Evolutionary conservation across 2,888 invertebrate genomes (phyloP), one percentile per base, ranked within the genome.

Genomic region (Ectemnius continuus): DNA sequence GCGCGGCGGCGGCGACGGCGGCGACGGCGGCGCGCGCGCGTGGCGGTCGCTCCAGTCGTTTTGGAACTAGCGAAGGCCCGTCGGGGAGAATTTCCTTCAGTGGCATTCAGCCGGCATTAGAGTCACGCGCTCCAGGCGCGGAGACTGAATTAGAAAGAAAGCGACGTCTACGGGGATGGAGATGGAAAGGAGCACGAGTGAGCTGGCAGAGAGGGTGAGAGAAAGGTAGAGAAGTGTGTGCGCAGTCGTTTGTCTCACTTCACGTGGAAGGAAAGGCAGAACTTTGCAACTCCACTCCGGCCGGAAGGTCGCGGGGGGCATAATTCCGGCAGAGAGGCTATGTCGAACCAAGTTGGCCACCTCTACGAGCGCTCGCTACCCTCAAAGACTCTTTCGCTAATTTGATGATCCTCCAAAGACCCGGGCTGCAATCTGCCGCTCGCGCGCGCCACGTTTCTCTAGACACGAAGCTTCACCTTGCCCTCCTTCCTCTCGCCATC

Each of bases 401-500:
- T 90, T 90, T 90, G 90, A 90, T 89, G 90, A 90, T 90, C 90
- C 89, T 90, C 89, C 87, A 89, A 86, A 88, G 88, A 80, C 85
- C 81, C 77, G 79, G 86, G 84, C 87, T 86, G 88, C 89, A 90
- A 89, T 88, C 88, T 88, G 88, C 88, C 87, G 86, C 88, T 86
- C 87, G 75, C 36, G 36, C 28, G 28, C 36, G 36, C 69, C 80
- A 83, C 82, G 83, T 85, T 88, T 84, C 85, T 84, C 76, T 71
- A 81, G 80, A 78, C 80, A 67, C 63, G 74, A 79, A 74, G 79
- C 79, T 76, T 73, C 70, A 36, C 36, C 36, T 36, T 23, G 23
- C 23, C 2, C 23, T 23, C 23, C 23, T 2, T 23, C 36, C 6
- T 6, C 36, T 36, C 8, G 5, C 36, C 36, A 11, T 52, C 52